These are phyloP conservation scores for Ridgeia piscesae DNA, from an alignment of 1,140 invertebrate genomes.

Conservation along the genomic window DNA sequence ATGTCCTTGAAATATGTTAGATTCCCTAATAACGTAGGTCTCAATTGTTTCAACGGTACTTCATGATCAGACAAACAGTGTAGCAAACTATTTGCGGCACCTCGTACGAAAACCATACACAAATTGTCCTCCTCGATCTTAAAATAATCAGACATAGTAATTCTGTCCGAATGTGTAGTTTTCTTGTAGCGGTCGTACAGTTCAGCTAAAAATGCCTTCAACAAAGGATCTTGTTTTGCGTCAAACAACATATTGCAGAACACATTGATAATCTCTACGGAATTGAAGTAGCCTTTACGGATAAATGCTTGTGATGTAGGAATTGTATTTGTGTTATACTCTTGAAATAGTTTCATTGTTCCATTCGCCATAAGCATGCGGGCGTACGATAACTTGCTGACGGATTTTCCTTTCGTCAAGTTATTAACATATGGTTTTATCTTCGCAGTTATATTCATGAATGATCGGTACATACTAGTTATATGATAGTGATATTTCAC, in stretches of 20 bases:
- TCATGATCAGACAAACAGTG: background rate
- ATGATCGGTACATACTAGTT: background rate
- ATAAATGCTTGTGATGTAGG: background rate
- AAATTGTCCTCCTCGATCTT: background rate
- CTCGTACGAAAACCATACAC: background rate
- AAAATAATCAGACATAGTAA: background rate
- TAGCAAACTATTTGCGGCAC: background rate
- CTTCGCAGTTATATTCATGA: background rate
- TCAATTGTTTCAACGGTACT: background rate
- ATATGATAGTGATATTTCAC: too few species aligned
- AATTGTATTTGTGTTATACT: background rate
- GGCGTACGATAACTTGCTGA: background rate
- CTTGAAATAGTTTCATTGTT: background rate
- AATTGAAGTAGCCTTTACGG: background rate
- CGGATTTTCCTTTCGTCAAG: background rate
- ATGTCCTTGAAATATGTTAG: background rate
- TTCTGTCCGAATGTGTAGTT: background rate
- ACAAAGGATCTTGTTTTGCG: background rate
- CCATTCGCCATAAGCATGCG: background rate
- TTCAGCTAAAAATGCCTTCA: background rate
- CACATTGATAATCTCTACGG: background rate
- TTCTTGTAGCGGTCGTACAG: background rate
- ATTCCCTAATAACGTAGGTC: background rate
- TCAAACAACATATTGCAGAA: background rate
- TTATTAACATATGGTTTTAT: background rate